Evolutionary conservation across 2,888 invertebrate genomes (phyloP).

Genomic region (Cataglyphis rosenhaueri): DNA sequence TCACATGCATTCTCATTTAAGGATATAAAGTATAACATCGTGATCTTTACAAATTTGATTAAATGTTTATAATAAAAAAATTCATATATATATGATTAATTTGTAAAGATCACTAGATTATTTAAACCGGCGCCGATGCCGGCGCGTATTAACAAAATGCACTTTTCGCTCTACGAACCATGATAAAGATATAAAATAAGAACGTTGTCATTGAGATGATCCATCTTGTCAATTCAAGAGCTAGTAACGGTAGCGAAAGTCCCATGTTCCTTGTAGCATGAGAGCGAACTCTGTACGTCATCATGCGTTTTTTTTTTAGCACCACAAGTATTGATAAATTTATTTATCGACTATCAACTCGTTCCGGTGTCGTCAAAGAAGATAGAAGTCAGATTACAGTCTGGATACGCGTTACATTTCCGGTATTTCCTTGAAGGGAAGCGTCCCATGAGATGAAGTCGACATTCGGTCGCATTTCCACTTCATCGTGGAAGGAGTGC

Average conservation of each 20-base stretch:
- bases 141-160: not conserved
- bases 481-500: slow-evolving; percentile 30
- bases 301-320: slow-evolving; percentile 16
- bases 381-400: slow-evolving; percentile 9
- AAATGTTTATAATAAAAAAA: not conserved
- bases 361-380: slow-evolving; percentile 21
- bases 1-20: not conserved
- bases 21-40: not conserved
- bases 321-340: slow-evolving; percentile 5
- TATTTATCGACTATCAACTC: slow-evolving; percentile 22
- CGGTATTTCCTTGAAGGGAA: not conserved
- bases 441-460: not conserved
- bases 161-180: not conserved
- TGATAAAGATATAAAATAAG: not conserved
- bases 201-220: not conserved
- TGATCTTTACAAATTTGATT: slow-evolving; percentile 8
- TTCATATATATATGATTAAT: not conserved
- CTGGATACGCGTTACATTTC: not conserved
- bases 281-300: slow-evolving; percentile 6
- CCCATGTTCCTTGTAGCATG: not conserved
- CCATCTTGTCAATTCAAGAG: slow-evolving; percentile 1
- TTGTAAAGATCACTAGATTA: not conserved
- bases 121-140: not conserved
- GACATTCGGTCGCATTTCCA: slow-evolving; percentile 21
- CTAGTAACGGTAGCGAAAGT: not conserved